Evolutionary conservation across 1,140 invertebrate species (phyloP).

Genomic region (Coptotermes formosanus): DNA sequence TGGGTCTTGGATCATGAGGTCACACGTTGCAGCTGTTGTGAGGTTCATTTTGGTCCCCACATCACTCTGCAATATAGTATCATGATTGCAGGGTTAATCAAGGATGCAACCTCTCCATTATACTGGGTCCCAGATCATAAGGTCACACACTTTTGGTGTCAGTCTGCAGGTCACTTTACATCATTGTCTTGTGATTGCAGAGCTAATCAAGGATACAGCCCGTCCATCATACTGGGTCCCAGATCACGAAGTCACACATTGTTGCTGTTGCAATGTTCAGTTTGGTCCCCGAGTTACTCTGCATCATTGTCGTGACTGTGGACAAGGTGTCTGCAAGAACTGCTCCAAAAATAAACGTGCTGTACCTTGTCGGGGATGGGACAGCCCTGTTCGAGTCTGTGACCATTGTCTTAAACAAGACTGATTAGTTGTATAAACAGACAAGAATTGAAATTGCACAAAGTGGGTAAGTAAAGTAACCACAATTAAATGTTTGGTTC

Average conservation of each 20-base stretch:
- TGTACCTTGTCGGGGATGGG: slow-evolving; percentile 68
- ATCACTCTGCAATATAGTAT: slow-evolving; percentile 61
- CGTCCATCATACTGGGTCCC: slow-evolving; percentile 79
- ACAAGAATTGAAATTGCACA: no score
- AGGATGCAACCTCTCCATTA: slow-evolving; percentile 71
- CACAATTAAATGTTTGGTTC: background rate
- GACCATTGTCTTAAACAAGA: slow-evolving; percentile 56
- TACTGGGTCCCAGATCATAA: slow-evolving; percentile 81
- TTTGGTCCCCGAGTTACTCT: slow-evolving; percentile 57
- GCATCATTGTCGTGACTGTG: slow-evolving; percentile 78
- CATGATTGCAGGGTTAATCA: slow-evolving; percentile 61
- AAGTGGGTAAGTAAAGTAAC: background rate
- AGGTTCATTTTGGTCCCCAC: slow-evolving; percentile 61
- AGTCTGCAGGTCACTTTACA: no score
- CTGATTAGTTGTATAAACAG: slow-evolving; percentile 37
- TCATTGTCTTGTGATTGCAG: slow-evolving; percentile 47
- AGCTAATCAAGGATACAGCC: slow-evolving; percentile 74
- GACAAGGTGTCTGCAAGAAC: slow-evolving; percentile 65
- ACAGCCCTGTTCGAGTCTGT: slow-evolving; percentile 67
- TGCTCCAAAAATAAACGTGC: slow-evolving; percentile 62
- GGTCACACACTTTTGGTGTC: slow-evolving; percentile 65
- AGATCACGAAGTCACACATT: slow-evolving; percentile 65
- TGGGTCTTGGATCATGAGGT: slow-evolving; percentile 77
- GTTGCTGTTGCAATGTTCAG: slow-evolving; percentile 61
- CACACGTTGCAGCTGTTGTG: slow-evolving; percentile 56